Conservation (phyloP, 2,113 vertebrate genomes). For the Pelecanus crispus region DNA sequence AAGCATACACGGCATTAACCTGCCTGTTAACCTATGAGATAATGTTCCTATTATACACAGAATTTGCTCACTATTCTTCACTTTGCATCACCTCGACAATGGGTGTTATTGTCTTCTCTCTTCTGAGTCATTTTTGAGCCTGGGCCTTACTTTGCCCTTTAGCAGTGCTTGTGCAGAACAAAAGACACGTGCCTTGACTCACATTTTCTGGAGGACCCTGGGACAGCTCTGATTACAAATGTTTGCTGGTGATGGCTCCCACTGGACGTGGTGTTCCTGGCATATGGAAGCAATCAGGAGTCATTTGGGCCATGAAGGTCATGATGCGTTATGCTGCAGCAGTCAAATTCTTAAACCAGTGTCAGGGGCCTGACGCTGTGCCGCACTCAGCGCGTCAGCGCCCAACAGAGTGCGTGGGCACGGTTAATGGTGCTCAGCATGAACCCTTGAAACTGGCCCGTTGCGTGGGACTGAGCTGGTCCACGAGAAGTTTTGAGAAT, state of each 20-base stretch:
- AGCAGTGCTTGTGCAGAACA: neutral
- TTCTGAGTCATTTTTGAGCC: neutral
- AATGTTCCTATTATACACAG: neutral
- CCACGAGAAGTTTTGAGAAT: neutral
- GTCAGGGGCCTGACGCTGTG: neutral
- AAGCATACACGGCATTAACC: neutral
- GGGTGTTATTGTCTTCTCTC: conserved; percentile 12
- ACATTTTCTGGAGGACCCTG: neutral
- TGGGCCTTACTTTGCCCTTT: neutral
- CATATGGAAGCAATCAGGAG: conserved; percentile 55
- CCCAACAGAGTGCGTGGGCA: neutral
- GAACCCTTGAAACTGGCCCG: neutral
- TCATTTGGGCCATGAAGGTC: neutral
- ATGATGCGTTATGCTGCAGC: neutral
- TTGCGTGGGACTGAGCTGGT: neutral
- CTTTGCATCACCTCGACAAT: conserved; percentile 1
- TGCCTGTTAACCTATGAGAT: conserved; percentile 49
- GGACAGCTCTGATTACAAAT: conserved; percentile 33
- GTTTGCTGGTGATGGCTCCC: conserved; percentile 30
- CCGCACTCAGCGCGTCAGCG: neutral
- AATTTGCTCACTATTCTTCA: neutral
- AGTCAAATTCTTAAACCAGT: neutral
- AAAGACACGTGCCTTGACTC: conserved; percentile 20
- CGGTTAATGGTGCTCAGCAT: neutral
- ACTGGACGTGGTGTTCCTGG: neutral